Base-by-base conservation (phyloP, 2,888 invertebrate genomes). In the Thera obeliscata region DNA sequence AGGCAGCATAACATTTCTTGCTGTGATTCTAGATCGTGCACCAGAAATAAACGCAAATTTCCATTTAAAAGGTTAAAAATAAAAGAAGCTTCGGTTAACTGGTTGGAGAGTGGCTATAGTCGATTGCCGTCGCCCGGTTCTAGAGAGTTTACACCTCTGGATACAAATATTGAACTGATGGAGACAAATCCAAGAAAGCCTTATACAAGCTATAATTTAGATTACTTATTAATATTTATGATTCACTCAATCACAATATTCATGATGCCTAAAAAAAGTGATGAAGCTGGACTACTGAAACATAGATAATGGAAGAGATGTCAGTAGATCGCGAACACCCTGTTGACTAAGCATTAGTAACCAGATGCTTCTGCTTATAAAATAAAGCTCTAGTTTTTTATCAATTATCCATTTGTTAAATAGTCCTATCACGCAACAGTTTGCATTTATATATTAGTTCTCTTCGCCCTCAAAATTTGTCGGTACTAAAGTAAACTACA, bases 61-160 rank as follows among this genome's bases (percentile, higher is more conserved):
- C 54, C 61, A 66, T 64, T 36, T 63, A 66, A 59, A 66, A 61
- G 61, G 68, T 62, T 72, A 69, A 70, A 72, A 72, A 72, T 72
- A 74, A 70, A 71, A 64, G 55, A 66, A 56, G 36, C 12, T 22
- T 38, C 48, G 55, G 57, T 58, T 61, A 69, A 72, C 74, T 71
- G 70, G 67, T 70, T 70, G 58, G 67, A 66, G 64, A 69, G 70
- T 52, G 63, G 63, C 59, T 61, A 60, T 56, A 63, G 66, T 62
- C 65, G 64, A 68, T 48, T 59, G 69, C 57, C 59, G 56, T 54
- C 66, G 33, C 50, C 58, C 4, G 41, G 41, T 56, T 56, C 55
- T 56, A n/a, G 43, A 33, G 33, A 22, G 55, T 56, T 35, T 50
- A 52, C n/a, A 58, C 61, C 12, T 33, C 38, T 61, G 54, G 57